Percentiles rank a stretch among this genome's conserved stretches.
These are phyloP conservation scores for Agonopterix alstromeriana DNA, from an alignment of 2,888 invertebrate species.

Conservation along the genomic window DNA sequence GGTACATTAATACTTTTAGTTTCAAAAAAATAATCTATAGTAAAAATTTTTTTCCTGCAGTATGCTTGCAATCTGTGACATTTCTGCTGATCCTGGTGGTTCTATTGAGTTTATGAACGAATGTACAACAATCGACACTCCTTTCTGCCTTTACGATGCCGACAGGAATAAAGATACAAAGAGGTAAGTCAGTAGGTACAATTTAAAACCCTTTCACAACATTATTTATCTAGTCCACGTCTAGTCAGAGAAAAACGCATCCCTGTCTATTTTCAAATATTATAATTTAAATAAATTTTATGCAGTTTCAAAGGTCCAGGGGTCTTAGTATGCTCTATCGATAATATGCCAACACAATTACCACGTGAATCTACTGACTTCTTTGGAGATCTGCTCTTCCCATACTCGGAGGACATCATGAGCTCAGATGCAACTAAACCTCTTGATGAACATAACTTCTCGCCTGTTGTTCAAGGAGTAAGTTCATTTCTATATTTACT, in stretches of 20 bases:
- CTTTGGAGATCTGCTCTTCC: constrained; percentile 95
- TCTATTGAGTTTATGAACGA: constrained; percentile 99
- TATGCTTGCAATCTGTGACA: constrained; percentile 97
- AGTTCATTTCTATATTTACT: constrained; percentile 21
- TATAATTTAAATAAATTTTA: constrained; percentile 1
- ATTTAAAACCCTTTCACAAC: not conserved
- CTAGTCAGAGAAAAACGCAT: too few species aligned
- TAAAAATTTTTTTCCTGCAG: constrained; percentile 33
- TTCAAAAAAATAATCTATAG: too few species aligned
- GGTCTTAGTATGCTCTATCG: constrained; percentile 99
- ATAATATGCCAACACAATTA: constrained; percentile 99
- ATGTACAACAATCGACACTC: constrained; percentile 99
- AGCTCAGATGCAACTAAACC: constrained; percentile 88
- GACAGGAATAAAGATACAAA: constrained; percentile 98
- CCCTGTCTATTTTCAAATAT: not conserved
- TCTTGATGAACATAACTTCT: constrained; percentile 86
- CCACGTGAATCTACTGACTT: constrained; percentile 98
- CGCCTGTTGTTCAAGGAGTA: constrained; percentile 82
- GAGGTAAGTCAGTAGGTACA: constrained; percentile 68
- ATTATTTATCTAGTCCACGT: not conserved
- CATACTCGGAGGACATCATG: constrained; percentile 92
- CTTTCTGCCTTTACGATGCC: constrained; percentile 99
- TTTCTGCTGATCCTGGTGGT: constrained; percentile 99
- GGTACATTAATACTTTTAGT: not conserved
- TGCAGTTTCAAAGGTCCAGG: constrained; percentile 95